These are phyloP conservation scores for Bolinopsis microptera DNA, from an alignment of 37 sponge, comb jelly and placozoan species.

Conservation along the genomic window DNA sequence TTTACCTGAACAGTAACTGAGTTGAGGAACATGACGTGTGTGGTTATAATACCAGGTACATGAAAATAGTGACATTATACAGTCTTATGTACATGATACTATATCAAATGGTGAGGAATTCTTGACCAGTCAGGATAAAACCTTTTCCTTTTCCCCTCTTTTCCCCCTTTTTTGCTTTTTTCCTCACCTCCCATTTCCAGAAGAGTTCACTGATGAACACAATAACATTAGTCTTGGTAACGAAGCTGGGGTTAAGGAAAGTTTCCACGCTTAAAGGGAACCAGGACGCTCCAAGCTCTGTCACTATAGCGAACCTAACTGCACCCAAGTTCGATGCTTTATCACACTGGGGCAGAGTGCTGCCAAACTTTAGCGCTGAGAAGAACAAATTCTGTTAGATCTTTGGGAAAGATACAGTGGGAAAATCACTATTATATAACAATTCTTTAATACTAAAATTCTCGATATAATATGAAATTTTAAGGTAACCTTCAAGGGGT, in stretches of 20 bases:
- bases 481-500: constrained; percentile 30
- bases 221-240: constrained; percentile 22
- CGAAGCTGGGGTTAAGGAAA: constrained; percentile 58
- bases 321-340: constrained; percentile 41
- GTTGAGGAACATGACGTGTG: background rate
- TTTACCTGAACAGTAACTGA: background rate
- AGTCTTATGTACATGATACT: too few species aligned
- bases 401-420: background rate
- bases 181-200: constrained; percentile 46
- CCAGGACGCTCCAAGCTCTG: constrained; percentile 29
- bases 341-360: background rate
- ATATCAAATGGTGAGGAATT: too few species aligned
- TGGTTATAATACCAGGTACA: too few species aligned
- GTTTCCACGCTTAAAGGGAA: constrained; percentile 25
- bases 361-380: constrained; percentile 54
- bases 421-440: background rate
- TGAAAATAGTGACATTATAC: too few species aligned
- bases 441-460: background rate
- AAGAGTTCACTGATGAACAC: constrained; percentile 58
- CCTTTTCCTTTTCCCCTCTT: too few species aligned
- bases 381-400: too few species aligned
- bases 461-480: too few species aligned
- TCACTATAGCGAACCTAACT: constrained; percentile 13
- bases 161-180: background rate
- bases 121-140: too few species aligned